Evolutionary conservation across 2,797 vertebrate genomes (phyloP), one percentile per base, ranked within the genome.

Genomic region (Vipera ursinii): DNA sequence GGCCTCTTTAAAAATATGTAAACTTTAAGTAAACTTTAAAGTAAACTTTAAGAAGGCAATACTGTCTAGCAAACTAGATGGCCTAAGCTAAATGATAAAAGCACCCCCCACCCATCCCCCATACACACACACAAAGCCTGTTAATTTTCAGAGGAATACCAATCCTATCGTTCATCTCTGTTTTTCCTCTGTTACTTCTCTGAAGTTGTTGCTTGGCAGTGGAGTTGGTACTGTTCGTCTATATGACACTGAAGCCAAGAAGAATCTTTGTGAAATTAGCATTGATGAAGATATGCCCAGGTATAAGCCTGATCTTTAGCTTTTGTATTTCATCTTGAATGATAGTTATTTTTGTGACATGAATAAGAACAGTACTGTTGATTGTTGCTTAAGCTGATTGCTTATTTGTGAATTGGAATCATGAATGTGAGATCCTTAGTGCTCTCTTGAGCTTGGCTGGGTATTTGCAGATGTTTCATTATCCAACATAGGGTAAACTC

Each of bases 181-280:
- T 94, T 32, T 48, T 13, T 38, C 38, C 65, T 14, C 95, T 8
- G 55, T 78, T 93, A 24, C 28, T 95, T 92, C 28, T 95, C 95
- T 96, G 89, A 94, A 99, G 99, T 96, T 99, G 65, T 96, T 99
- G 89, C 97, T 99, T 91, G 99, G 99, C 93, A 99, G 99, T 4
- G 99, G 98, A 0, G 98, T 99, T 0, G 99, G 99, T 15, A 99
- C 99, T 0, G 99, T 99, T 78, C 98, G 98, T 48, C 98, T 99
- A 3, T 99, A 99, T 8, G 99, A 99, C 94, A 99, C 99, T 0
- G 99, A 99, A n/a, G 98, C 99, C 0, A 99, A 99, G 98, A 99
- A 99, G 97, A 99, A 98, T 94, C 98, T 99, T 60, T 99, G 99
- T 63, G 99, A 99, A 97, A 99, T 99, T 97, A 98, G 96, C 94